Percentiles rank a stretch among this genome's conserved stretches.
Conservation (phyloP, 2,797 vertebrate genomes). For the Rhyacichthys aspro region DNA sequence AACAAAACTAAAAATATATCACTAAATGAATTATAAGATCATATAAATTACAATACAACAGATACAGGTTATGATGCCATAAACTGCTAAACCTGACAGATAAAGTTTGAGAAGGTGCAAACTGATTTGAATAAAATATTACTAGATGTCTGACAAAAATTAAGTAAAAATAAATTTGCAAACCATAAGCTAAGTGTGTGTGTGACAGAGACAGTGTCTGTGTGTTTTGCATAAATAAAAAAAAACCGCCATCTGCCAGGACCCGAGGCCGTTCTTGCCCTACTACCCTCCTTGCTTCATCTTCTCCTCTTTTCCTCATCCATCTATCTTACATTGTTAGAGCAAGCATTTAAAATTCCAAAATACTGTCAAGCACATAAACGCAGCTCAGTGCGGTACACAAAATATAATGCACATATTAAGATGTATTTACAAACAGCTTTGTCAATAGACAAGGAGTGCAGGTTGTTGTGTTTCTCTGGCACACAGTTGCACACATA, state of each 20-base stretch:
- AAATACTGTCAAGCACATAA: constrained; percentile 17
- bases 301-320: constrained; percentile 34
- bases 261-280: constrained; percentile 84
- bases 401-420: constrained; percentile 17
- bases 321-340: constrained; percentile 37
- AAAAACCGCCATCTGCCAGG: constrained; percentile 81
- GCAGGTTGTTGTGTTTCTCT: neutral
- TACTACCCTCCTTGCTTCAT: constrained; percentile 79
- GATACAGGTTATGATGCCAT: no score
- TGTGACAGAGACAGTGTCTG: constrained; percentile 54
- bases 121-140: no score
- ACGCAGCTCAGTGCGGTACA: neutral
- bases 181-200: constrained; percentile 39
- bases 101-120: no score
- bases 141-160: neutral
- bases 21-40: neutral
- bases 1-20: neutral
- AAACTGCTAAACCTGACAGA: no score
- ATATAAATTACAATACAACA: no score
- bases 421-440: constrained; percentile 31
- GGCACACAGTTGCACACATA: constrained; percentile 37
- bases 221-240: constrained; percentile 74
- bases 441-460: constrained; percentile 21
- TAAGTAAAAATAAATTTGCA: neutral
- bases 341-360: constrained; percentile 29